Percentiles rank a stretch among this genome's conserved stretches.
These are phyloP conservation scores for Xyliphius kryptos DNA, from an alignment of 2,113 vertebrate genomes.

Conservation along the genomic window DNA sequence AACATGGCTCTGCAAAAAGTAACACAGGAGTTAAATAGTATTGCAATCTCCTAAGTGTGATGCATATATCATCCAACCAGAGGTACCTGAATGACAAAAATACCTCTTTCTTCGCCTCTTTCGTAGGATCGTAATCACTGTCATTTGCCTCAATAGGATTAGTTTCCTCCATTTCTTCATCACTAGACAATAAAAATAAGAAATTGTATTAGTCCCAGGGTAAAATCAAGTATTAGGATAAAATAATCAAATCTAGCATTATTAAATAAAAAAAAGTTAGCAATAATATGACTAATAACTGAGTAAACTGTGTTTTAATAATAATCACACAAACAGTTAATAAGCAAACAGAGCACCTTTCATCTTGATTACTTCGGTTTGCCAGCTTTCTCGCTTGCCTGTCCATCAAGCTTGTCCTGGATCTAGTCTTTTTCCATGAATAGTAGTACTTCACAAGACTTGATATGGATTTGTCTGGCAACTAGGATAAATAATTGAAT, in stretches of 20 bases:
- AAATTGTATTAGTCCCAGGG: no score
- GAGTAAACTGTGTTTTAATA: background rate
- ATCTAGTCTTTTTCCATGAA: conserved; percentile 98
- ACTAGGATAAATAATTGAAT: conserved; percentile 51
- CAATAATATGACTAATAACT: background rate
- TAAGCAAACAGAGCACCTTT: no score
- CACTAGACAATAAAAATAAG: conserved; percentile 59
- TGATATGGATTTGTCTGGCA: conserved; percentile 97
- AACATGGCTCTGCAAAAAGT: conserved; percentile 71
- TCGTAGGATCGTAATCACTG: conserved; percentile 95
- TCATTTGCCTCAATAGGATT: conserved; percentile 86
- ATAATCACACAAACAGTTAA: no score
- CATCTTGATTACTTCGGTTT: conserved; percentile 84
- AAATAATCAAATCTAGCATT: no score
- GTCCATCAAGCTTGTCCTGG: conserved; percentile 97
- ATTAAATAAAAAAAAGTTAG: no score
- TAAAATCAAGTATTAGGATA: no score
- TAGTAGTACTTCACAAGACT: conserved; percentile 99
- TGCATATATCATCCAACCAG: no score
- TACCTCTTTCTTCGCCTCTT: conserved; percentile 97
- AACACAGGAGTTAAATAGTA: background rate
- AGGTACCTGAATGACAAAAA: no score
- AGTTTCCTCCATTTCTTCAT: conserved; percentile 88
- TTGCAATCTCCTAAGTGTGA: no score
- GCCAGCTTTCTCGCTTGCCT: conserved; percentile 92